Conservation (phyloP, 2,888 invertebrate genomes). For the Alcis repandata region DNA sequence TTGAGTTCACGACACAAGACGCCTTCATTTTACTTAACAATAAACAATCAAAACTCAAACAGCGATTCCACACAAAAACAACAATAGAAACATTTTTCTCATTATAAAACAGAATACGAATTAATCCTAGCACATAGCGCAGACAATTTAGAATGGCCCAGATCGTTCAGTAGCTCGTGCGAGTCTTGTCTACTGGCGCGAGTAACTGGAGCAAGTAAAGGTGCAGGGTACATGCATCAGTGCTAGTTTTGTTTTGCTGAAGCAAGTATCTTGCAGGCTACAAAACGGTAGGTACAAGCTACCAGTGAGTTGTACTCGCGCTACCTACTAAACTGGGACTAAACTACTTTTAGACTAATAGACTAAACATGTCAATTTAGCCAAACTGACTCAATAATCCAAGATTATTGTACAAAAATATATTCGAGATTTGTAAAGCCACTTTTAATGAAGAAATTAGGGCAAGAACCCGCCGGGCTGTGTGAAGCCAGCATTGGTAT, state of each 20-base stretch:
- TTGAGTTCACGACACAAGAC: constrained; percentile 7
- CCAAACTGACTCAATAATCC: neutral
- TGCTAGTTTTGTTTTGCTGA: too few species aligned
- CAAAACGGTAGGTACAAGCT: neutral
- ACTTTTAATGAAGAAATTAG: neutral
- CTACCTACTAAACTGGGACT: neutral
- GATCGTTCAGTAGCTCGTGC: neutral
- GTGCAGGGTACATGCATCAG: too few species aligned
- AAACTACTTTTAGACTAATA: neutral
- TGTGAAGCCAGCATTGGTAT: too few species aligned
- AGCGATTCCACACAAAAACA: constrained; percentile 12
- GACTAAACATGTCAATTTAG: neutral
- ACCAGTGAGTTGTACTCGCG: neutral
- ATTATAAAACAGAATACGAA: constrained; percentile 7
- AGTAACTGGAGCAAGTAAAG: too few species aligned
- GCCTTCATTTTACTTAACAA: neutral
- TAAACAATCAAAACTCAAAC: neutral
- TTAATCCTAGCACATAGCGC: neutral
- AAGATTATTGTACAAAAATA: neutral
- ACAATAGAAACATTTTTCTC: constrained; percentile 11
- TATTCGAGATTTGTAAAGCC: neutral
- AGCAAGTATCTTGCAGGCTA: too few species aligned
- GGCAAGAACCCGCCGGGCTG: too few species aligned
- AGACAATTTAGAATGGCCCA: neutral
- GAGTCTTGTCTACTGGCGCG: neutral